phyloP scores from a whole-genome alignment of 1,140 invertebrate species.

The Tribolium madens region DNA sequence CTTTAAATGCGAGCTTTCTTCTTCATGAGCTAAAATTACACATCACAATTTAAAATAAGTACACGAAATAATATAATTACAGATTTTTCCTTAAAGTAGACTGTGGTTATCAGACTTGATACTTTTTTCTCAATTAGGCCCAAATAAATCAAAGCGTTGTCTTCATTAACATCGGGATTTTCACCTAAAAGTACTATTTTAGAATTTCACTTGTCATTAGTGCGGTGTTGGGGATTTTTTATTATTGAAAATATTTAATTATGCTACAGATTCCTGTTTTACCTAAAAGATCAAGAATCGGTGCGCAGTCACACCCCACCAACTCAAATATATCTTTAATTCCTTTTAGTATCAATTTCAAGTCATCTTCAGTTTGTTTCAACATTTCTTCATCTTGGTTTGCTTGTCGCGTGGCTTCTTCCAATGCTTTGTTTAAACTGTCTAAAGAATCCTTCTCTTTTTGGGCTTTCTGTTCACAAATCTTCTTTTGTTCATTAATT shows the following conservation, averaged over 20 bases:
- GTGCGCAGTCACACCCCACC: constrained; percentile 75
- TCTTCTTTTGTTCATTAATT: constrained; percentile 65
- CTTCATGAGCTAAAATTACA: no score
- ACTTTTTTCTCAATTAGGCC: constrained; percentile 78
- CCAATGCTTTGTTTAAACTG: constrained; percentile 64
- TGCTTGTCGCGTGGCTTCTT: constrained; percentile 63
- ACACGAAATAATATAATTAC: no score
- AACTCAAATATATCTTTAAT: constrained; percentile 73
- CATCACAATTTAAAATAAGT: no score
- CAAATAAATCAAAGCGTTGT: constrained; percentile 80
- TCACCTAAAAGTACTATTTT: constrained; percentile 62
- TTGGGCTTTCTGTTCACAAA: constrained; percentile 66
- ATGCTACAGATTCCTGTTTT: no score
- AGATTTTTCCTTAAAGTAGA: constrained; percentile 56
- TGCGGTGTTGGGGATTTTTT: no score
- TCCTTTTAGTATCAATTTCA: constrained; percentile 69
- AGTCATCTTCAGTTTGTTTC: constrained; percentile 65
- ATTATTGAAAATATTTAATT: no score
- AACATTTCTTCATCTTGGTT: constrained; percentile 68
- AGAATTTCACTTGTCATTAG: no score
- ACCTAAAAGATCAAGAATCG: constrained; percentile 78
- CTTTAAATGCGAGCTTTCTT: no score
- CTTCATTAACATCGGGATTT: constrained; percentile 73
- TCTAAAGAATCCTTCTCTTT: constrained; percentile 68
- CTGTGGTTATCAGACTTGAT: constrained; percentile 65